A percentile compares a stretch with the other conserved stretches of the same genome.
These are phyloP conservation scores for Ormyrus thymus DNA, from an alignment of 2,888 invertebrate genomes.

Conservation along the genomic window DNA sequence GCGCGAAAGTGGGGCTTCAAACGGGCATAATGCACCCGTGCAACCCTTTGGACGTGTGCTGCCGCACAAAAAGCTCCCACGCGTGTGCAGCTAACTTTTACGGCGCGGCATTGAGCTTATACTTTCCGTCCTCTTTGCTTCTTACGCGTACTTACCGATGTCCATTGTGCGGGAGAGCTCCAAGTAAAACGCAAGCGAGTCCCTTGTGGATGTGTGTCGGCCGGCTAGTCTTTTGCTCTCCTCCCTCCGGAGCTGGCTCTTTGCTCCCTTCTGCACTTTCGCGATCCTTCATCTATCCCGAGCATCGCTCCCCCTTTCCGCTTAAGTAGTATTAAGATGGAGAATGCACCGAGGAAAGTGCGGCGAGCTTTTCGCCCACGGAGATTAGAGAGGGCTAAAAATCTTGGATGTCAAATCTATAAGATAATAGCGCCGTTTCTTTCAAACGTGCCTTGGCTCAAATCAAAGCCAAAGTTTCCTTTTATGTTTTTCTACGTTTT, in stretches of 20 bases:
- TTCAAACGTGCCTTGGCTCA: too few species aligned
- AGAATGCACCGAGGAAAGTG: constrained; percentile 11
- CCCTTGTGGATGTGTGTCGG: not conserved
- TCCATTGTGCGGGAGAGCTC: constrained; percentile 42
- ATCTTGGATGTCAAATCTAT: not conserved
- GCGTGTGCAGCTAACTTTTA: constrained; percentile 36
- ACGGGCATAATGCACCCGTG: constrained; percentile 70
- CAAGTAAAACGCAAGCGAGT: not conserved
- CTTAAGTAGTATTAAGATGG: constrained; percentile 9
- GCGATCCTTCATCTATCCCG: constrained; percentile 22
- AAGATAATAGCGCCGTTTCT: too few species aligned
- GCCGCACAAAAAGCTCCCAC: constrained; percentile 28
- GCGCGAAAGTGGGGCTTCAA: constrained; percentile 68
- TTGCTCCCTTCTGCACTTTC: not conserved
- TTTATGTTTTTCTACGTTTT: too few species aligned
- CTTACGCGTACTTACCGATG: constrained; percentile 52
- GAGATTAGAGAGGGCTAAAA: not conserved
- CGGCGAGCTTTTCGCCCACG: not conserved
- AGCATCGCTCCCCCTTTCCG: not conserved
- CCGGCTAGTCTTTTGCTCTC: not conserved
- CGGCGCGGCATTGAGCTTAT: constrained; percentile 7
- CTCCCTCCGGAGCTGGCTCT: not conserved
- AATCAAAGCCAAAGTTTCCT: not conserved
- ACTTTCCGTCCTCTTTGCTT: constrained; percentile 21
- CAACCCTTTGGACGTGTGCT: constrained; percentile 24